Conservation (phyloP, 2,888 invertebrate species). For the Sepiola atlantica region DNA sequence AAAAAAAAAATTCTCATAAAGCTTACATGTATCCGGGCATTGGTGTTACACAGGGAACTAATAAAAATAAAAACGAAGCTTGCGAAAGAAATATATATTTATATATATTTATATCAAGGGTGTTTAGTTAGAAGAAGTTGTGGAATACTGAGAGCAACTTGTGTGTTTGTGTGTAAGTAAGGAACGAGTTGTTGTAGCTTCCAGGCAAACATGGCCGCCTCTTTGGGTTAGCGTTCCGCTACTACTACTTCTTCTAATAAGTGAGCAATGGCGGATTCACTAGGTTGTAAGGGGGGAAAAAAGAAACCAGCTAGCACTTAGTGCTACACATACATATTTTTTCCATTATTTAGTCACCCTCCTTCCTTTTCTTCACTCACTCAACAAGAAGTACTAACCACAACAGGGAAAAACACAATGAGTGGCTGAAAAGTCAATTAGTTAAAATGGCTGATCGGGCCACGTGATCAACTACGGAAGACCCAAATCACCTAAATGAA, state of each 20-base stretch:
- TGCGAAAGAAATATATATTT: background rate
- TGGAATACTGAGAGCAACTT: slow-evolving; percentile 32
- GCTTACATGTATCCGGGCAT: slow-evolving; percentile 13
- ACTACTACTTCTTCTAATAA: slow-evolving; percentile 32
- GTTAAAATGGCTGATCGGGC: background rate
- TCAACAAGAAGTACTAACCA: background rate
- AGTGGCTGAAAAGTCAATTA: background rate
- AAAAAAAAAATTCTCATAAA: background rate
- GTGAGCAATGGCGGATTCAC: background rate
- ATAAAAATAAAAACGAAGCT: background rate
- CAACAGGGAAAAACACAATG: background rate
- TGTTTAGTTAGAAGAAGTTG: slow-evolving; percentile 37
- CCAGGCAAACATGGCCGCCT: slow-evolving; percentile 32
- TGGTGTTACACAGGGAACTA: background rate
- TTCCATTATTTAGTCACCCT: background rate
- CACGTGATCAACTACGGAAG: slow-evolving; percentile 32
- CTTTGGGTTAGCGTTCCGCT: background rate
- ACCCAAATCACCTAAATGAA: background rate
- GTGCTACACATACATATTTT: background rate
- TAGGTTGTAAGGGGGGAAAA: background rate
- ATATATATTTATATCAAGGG: background rate
- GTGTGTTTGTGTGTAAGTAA: slow-evolving; percentile 32
- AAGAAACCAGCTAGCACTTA: background rate
- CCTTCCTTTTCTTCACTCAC: background rate
- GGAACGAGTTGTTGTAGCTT: slow-evolving; percentile 9